Evolutionary conservation across 1,140 invertebrate species (phyloP).

Genomic region (Temnothorax nylanderi): DNA sequence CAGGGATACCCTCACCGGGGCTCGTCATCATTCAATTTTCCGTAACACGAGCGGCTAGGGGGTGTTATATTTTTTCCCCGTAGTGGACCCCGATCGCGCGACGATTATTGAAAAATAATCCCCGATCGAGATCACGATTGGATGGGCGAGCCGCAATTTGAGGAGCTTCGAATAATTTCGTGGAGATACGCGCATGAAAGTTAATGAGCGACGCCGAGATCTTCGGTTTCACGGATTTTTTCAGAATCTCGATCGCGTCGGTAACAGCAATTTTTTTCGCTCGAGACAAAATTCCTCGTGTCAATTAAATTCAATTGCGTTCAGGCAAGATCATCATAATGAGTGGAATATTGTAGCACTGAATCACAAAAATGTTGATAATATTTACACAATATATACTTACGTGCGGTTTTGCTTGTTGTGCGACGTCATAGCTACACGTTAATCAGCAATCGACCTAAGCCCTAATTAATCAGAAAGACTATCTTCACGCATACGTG

Average conservation of each 20-base stretch:
- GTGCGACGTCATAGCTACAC: not conserved
- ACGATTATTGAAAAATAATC: constrained; percentile 45
- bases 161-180: constrained; percentile 43
- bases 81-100: not conserved
- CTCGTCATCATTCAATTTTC: constrained; percentile 74
- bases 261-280: not conserved
- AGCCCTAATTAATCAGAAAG: constrained; percentile 80
- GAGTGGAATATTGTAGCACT: not conserved
- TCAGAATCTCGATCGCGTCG: not conserved
- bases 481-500: constrained; percentile 81
- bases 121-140: constrained; percentile 29
- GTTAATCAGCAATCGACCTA: constrained; percentile 67
- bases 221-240: not conserved
- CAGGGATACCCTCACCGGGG: constrained; percentile 28
- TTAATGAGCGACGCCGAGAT: not conserved
- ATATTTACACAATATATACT: not conserved
- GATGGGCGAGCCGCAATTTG: constrained; percentile 21
- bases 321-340: not conserved
- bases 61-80: not conserved
- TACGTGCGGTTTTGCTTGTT: not conserved
- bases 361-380: not conserved
- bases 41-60: constrained; percentile 66
- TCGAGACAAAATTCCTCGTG: not conserved
- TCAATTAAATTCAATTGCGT: not conserved
- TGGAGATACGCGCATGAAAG: constrained; percentile 36